Evolutionary conservation across 2,888 invertebrate genomes (phyloP).

Genomic region (Platycheirus albimanus): DNA sequence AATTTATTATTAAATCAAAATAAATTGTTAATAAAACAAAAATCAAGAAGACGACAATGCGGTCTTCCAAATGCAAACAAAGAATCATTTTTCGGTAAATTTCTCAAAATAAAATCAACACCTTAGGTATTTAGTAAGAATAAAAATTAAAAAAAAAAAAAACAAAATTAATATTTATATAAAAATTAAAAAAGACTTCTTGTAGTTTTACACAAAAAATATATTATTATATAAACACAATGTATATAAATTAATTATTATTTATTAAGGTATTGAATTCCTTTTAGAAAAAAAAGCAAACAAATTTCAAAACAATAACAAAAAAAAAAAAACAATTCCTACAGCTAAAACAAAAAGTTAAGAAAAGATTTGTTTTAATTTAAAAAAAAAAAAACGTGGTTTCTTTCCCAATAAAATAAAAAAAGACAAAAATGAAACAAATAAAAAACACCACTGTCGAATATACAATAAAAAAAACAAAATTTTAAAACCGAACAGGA

Average conservation of each 20-base stretch:
- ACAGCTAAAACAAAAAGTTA: slow-evolving; percentile 16
- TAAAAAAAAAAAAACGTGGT: slow-evolving; percentile 50
- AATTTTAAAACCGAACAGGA: slow-evolving; percentile 52
- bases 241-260: slow-evolving; percentile 34
- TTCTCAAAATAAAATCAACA: slow-evolving; percentile 37
- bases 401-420: slow-evolving; percentile 46
- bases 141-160: no score
- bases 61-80: slow-evolving; percentile 54
- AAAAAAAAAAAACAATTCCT: slow-evolving; percentile 59
- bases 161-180: slow-evolving; percentile 34
- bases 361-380: not conserved
- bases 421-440: slow-evolving; percentile 28
- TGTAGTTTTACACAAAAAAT: slow-evolving; percentile 57
- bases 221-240: slow-evolving; percentile 35
- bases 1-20: slow-evolving; percentile 14
- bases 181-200: slow-evolving; percentile 65
- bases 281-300: slow-evolving; percentile 47
- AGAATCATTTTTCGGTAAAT: slow-evolving; percentile 36
- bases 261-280: slow-evolving; percentile 65
- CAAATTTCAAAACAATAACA: slow-evolving; percentile 24
- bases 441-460: slow-evolving; percentile 57
- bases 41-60: slow-evolving; percentile 56
- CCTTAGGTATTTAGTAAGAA: slow-evolving; percentile 53
- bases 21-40: slow-evolving; percentile 33
- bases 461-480: slow-evolving; percentile 39